Base-by-base conservation (phyloP, 2,888 invertebrate species). In the Polyploca ridens region DNA sequence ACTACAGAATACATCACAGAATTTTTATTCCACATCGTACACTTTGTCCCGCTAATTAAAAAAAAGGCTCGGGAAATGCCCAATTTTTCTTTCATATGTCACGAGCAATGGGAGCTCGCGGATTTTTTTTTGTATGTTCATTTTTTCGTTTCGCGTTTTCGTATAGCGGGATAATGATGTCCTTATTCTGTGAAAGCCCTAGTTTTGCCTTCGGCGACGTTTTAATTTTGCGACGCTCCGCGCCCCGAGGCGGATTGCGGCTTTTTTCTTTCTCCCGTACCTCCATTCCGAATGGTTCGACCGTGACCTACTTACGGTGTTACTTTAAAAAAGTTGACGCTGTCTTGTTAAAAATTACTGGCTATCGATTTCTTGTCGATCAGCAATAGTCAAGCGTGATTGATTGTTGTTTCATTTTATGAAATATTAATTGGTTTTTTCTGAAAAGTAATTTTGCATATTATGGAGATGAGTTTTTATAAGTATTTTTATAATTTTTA, bases 181-280 rank as follows among this genome's bases (percentile, higher is more conserved):
- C 82, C 82, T 81, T 78, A 82, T 81, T 79, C 75, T 63, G 74
- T 70, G 72, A 74, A 78, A 79, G 71, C 81, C 76, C 79, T 82
- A 82, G 84, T 83, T 83, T 77, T 78, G 85, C 83, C 81, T 78
- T 72, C 79, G 77, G 86, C 82, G 76, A 86, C 83, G 79, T 87
- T 87, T 85, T 86, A 86, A 87, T 87, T 84, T 80, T 75, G 76
- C 81, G 69, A 73, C 69, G 73, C 72, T 71, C 71, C 71, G 54
- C 73, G 67, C 70, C 65, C 67, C 71, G 65, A 69, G 71, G 75
- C 70, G 77, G 77, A 77, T 77, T 81, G 74, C 75, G 79, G 81
- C 81, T 81, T 82, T 83, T 79, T 76, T 70, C 68, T 60, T 66
- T 77, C 77, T 76, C 70, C 77, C 54, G 16, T 19, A 19, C 54